These are phyloP conservation scores for Pseudotriccus pelzelni DNA, from an alignment of 2,797 vertebrate genomes.

Conservation along the genomic window DNA sequence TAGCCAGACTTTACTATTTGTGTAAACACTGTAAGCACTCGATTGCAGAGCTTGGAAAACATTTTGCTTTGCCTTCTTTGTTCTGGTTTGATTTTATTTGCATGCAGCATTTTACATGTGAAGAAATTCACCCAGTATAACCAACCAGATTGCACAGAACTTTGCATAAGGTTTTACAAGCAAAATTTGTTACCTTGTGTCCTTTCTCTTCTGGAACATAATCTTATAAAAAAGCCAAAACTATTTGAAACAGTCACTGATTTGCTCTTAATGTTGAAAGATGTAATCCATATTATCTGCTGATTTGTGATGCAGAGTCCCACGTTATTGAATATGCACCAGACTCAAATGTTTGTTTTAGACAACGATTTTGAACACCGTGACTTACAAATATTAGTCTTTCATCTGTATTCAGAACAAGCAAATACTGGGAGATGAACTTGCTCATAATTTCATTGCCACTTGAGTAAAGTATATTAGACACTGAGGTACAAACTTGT, in stretches of 20 bases:
- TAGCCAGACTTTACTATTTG: conserved; percentile 46
- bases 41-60: conserved; percentile 41
- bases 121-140: neutral
- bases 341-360: conserved; percentile 8
- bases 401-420: conserved; percentile 11
- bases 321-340: neutral
- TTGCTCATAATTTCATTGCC: conserved; percentile 19
- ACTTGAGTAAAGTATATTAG: neutral
- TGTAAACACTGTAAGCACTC: conserved; percentile 47
- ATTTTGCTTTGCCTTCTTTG: conserved; percentile 26
- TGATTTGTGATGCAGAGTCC: accelerated
- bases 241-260: neutral
- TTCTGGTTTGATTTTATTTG: conserved; percentile 56
- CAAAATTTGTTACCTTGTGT: neutral
- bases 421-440: neutral
- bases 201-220: neutral
- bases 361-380: neutral
- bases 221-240: neutral
- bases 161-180: neutral
- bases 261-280: neutral
- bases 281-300: neutral
- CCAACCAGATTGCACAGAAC: neutral
- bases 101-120: neutral
- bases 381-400: conserved; percentile 25
- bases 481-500: neutral